These are phyloP conservation scores for Bufo bufo DNA, from an alignment of 2,113 vertebrate species.

Conservation along the genomic window DNA sequence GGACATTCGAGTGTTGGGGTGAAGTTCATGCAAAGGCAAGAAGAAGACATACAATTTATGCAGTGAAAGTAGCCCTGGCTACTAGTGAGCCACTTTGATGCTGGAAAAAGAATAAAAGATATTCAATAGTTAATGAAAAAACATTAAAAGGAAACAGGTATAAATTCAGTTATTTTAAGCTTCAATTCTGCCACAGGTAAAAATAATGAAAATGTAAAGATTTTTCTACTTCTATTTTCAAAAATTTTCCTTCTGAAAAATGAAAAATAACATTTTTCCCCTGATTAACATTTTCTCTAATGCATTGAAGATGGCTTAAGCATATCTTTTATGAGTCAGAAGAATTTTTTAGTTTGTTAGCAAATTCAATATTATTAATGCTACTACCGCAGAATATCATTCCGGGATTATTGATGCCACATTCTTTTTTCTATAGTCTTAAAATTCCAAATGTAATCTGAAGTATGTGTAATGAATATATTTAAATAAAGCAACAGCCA, in stretches of 20 bases:
- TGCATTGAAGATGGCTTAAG: background rate
- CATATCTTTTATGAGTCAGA: background rate
- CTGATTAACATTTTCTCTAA: background rate
- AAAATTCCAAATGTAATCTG: background rate
- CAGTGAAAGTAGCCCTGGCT: background rate
- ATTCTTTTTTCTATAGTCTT: background rate
- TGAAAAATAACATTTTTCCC: background rate
- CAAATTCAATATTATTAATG: background rate
- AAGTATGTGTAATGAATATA: background rate
- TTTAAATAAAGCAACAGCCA: background rate
- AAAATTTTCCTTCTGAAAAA: background rate
- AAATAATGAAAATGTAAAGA: too few relatives aligned
- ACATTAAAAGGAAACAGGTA: too few relatives aligned
- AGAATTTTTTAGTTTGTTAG: background rate
- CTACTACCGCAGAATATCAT: background rate
- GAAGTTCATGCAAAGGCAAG: background rate
- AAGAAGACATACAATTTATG: background rate
- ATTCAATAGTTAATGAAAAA: too few relatives aligned
- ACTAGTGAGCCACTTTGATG: background rate
- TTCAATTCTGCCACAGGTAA: too few relatives aligned
- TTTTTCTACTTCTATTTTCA: background rate
- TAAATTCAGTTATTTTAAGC: too few relatives aligned
- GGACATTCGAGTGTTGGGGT: too few relatives aligned
- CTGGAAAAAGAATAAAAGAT: background rate
- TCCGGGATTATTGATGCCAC: background rate